A percentile compares a stretch with the other conserved stretches of the same genome.
Conservation (phyloP, 2,797 vertebrate species). For the Nyctalus aviator region DNA sequence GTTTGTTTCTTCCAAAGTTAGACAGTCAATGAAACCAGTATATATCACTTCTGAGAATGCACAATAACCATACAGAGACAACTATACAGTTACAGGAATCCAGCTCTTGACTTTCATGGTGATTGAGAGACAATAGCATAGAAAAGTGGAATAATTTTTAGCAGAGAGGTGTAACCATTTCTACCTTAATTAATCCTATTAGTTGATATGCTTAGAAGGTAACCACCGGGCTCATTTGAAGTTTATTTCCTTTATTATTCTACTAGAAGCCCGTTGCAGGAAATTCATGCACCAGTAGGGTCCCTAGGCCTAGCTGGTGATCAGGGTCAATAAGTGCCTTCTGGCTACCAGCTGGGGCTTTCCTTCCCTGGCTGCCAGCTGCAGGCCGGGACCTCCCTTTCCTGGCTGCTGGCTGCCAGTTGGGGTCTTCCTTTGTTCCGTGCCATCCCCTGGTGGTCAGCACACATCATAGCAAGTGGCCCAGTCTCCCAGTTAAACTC, state of each 20-base stretch:
- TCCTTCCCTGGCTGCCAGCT: no score
- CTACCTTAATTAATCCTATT: neutral
- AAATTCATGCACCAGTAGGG: no score
- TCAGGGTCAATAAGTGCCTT: no score
- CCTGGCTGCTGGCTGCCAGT: no score
- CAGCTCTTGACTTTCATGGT: neutral
- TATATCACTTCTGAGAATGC: neutral
- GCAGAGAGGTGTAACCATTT: neutral
- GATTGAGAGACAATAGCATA: neutral
- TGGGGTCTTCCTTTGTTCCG: no score
- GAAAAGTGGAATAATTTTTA: conserved; percentile 46
- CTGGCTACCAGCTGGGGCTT: no score
- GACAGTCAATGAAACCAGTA: neutral
- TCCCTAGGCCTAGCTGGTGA: no score
- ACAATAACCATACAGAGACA: neutral
- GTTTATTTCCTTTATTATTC: conserved; percentile 48
- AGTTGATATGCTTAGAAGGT: neutral
- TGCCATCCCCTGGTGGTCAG: no score
- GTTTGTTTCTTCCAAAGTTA: conserved; percentile 22
- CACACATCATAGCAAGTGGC: no score
- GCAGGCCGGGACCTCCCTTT: no score
- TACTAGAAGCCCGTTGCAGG: no score
- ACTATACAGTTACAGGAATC: neutral
- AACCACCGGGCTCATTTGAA: conserved; percentile 3
- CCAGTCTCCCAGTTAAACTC: no score